These are phyloP conservation scores for Sternotherus odoratus DNA, from an alignment of 2,797 vertebrate genomes.

Conservation along the genomic window DNA sequence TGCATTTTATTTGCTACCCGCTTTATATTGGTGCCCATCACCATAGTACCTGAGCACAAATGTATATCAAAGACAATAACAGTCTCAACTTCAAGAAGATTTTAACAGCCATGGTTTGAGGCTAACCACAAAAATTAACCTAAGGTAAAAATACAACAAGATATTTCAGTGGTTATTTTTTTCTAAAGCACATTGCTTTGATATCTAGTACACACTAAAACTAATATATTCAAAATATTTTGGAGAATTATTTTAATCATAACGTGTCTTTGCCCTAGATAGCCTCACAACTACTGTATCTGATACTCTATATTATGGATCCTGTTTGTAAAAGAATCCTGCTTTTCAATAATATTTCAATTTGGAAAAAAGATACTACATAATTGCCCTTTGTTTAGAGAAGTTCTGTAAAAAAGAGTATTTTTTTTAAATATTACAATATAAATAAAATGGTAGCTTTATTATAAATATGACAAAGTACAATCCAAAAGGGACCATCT, in stretches of 20 bases:
- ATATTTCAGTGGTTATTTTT: background rate
- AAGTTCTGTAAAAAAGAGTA: background rate
- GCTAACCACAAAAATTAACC: background rate
- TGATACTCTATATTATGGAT: background rate
- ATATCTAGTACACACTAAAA: background rate
- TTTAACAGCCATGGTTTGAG: background rate
- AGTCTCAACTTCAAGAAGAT: background rate
- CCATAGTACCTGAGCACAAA: background rate
- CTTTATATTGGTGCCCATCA: background rate
- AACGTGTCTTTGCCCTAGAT: background rate
- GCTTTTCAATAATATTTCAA: constrained; percentile 18
- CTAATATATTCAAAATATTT: background rate
- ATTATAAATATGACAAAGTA: constrained; percentile 70
- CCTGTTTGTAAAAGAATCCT: constrained; percentile 23
- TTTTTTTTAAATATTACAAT: constrained; percentile 22
- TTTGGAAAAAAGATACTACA: constrained; percentile 3
- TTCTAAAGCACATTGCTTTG: background rate
- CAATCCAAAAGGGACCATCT: constrained; percentile 67
- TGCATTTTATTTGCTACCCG: background rate
- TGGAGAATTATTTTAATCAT: background rate
- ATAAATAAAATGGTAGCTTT: constrained; percentile 70
- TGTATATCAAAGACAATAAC: background rate
- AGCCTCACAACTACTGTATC: background rate
- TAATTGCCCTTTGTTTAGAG: background rate
- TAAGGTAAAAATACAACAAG: background rate